Percentiles rank a stretch among this genome's conserved stretches.
phyloP scores from a whole-genome alignment of 1,140 invertebrate species.

The Cyrtorhinus lividipennis region DNA sequence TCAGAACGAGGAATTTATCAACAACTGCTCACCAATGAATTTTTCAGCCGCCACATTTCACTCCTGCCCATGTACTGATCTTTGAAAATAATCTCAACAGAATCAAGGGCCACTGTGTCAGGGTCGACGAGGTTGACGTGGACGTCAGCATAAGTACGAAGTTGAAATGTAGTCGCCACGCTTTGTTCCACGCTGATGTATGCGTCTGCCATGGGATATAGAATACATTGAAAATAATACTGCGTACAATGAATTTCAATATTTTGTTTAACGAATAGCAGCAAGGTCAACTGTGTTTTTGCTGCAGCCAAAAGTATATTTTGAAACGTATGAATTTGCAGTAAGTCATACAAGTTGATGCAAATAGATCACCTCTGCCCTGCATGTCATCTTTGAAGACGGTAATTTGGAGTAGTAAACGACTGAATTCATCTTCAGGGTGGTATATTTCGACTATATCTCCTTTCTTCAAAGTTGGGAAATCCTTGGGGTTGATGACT shows the following conservation, averaged over 20 bases:
- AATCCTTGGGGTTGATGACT: constrained; percentile 75
- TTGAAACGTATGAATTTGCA: too few relatives aligned
- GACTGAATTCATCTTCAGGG: constrained; percentile 59
- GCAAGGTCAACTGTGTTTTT: too few relatives aligned
- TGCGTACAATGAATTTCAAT: too few relatives aligned
- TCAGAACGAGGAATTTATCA: too few relatives aligned
- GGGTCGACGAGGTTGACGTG: constrained; percentile 67
- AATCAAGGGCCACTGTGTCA: constrained; percentile 76
- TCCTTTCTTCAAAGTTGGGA: constrained; percentile 62
- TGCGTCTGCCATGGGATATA: constrained; percentile 45
- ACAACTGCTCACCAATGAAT: constrained; percentile 60
- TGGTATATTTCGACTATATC: constrained; percentile 90
- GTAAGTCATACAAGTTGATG: too few relatives aligned
- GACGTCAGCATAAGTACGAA: constrained; percentile 67
- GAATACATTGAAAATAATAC: constrained; percentile 15
- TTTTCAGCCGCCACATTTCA: constrained; percentile 97
- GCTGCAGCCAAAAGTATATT: too few relatives aligned
- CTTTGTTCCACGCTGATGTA: constrained; percentile 83
- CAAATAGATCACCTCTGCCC: constrained; percentile 13
- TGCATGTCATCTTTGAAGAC: constrained; percentile 56
- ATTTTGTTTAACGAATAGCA: too few relatives aligned
- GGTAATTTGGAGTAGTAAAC: constrained; percentile 70
- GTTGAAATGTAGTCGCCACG: constrained; percentile 72
- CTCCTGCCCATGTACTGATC: constrained; percentile 95
- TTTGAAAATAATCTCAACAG: constrained; percentile 92